These are phyloP conservation scores for Meloe dianella DNA, from an alignment of 2,888 invertebrate genomes.

Conservation along the genomic window DNA sequence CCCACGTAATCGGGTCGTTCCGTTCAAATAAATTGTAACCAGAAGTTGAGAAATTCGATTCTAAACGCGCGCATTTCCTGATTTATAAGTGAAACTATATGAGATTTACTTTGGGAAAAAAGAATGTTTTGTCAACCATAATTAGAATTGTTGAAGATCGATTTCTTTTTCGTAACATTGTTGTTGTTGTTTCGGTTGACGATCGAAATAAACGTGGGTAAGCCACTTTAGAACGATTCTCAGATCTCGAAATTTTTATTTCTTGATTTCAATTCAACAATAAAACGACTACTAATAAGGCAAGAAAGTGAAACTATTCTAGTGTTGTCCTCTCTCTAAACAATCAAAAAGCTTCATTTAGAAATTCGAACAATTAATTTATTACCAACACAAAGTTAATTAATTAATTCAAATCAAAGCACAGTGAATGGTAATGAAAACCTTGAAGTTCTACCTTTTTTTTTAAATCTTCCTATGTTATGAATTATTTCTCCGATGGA, in stretches of 20 bases:
- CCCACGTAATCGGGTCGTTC: too few species aligned
- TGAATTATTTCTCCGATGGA: not conserved
- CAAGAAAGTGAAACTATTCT: constrained; percentile 3
- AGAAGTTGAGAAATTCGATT: too few species aligned
- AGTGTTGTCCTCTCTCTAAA: not conserved
- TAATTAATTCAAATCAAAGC: not conserved
- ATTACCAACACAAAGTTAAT: not conserved
- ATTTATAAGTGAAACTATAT: too few species aligned
- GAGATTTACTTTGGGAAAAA: too few species aligned
- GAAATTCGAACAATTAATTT: too few species aligned
- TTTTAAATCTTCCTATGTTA: not conserved
- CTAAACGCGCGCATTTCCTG: too few species aligned
- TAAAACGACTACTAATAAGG: not conserved
- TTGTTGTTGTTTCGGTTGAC: too few species aligned
- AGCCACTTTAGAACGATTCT: not conserved
- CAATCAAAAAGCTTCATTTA: not conserved
- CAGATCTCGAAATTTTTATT: not conserved
- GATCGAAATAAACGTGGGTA: not conserved
- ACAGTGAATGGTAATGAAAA: not conserved
- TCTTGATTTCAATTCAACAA: not conserved
- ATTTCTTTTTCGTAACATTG: not conserved
- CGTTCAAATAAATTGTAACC: too few species aligned
- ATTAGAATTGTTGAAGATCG: too few species aligned
- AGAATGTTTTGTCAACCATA: too few species aligned
- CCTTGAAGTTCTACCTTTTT: not conserved